Evolutionary conservation across 2,113 vertebrate genomes (phyloP), one percentile per base, ranked within the genome.

Genomic region (Calidris pugnax): DNA sequence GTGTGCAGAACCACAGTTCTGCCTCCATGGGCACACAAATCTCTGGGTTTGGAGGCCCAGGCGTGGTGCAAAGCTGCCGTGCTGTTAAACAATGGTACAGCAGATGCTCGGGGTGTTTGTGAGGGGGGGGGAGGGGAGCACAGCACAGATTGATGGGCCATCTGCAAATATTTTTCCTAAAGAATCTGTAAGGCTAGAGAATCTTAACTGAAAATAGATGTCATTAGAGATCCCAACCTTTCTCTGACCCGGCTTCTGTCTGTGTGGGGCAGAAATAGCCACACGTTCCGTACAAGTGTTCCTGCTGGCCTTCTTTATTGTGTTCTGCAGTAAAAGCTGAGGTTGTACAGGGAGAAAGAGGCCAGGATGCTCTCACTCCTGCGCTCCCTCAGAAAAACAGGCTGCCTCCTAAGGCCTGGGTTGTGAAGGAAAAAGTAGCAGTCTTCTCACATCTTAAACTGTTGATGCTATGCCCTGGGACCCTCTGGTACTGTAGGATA

Each of bases 111-210:
- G 63, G 50, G 79, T 93, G 92, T 74, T 90, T 88, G 75, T 55
- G 67, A 43, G 71, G 5, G 51, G n/a, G 93, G 93, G 94, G 94
- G 89, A 90, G 86, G 95, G 95, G 76, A 89, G 56, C 77, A 50
- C 78, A 73, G 93, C 84, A 76, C 96, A 96, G 96, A 97, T 94
- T 97, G 96, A 96, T 97, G 77, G 91, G 89, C 96, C 95, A 97
- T 97, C 96, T 97, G 96, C 94, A 96, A 97, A 97, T 96, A 96
- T 97, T 97, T 97, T 97, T 95, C 93, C 35, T 75, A 35, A 95
- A 97, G 95, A 96, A 93, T 93, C 81, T 91, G 71, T 94, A 91
- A 79, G 94, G 89, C 81, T 94, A 32, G 74, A 94, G 85, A 95
- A 95, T 95, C 62, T 82, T 91, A 96, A 94, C 94, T 91, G 91